phyloP scores from a whole-genome alignment of 2,113 vertebrate genomes.

The Petrocephalus microphthalmus region DNA sequence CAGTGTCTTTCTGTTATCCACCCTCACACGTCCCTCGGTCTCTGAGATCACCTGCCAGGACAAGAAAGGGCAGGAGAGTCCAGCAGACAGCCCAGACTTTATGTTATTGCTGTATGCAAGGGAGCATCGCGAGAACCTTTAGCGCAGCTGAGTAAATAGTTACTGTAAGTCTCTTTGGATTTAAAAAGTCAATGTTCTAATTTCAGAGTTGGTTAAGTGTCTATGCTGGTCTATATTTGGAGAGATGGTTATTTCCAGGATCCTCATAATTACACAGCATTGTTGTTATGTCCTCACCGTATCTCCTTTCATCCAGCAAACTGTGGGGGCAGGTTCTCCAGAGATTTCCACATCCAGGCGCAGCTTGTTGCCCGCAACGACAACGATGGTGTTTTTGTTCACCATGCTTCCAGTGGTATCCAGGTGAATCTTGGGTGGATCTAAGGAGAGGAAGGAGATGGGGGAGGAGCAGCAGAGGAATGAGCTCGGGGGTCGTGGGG shows the following conservation, averaged over 20 bases:
- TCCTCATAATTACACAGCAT: neutral
- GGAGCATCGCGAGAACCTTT: neutral
- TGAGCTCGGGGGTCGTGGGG: neutral
- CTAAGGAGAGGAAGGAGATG: constrained; percentile 42
- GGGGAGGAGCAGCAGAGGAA: neutral
- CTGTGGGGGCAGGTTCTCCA: constrained; percentile 73
- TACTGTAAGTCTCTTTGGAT: neutral
- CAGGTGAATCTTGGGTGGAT: constrained; percentile 84
- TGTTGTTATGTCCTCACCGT: constrained; percentile 50
- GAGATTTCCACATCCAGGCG: constrained; percentile 75
- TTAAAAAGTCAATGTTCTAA: neutral
- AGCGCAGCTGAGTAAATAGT: neutral
- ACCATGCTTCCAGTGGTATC: constrained; percentile 63
- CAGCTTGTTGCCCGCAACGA: constrained; percentile 84
- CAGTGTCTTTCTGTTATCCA: constrained; percentile 61
- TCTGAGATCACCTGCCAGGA: constrained; percentile 53
- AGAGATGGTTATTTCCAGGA: neutral
- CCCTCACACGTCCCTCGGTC: constrained; percentile 62
- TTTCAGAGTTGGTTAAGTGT: neutral
- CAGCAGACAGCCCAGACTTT: neutral
- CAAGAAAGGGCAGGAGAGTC: neutral
- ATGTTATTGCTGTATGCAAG: neutral
- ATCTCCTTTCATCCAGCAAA: constrained; percentile 69
- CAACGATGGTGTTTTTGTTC: constrained; percentile 66
- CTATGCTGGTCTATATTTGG: neutral